Evolutionary conservation across 2,797 vertebrate species (phyloP).

Genomic region (Melanotaenia boesemani): DNA sequence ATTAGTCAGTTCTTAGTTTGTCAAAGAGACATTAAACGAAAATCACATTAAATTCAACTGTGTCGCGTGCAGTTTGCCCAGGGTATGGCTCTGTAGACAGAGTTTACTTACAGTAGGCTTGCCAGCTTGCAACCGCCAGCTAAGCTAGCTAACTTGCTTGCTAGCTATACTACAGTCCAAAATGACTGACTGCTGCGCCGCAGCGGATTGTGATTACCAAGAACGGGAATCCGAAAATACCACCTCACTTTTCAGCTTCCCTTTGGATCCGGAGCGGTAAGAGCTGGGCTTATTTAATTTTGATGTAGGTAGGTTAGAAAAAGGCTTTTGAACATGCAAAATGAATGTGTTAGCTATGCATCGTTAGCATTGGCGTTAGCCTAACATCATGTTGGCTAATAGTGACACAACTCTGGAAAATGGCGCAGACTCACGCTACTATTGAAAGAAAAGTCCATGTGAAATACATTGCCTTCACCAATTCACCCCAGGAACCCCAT

Average conservation of each 20-base stretch:
- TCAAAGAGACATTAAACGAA: constrained; percentile 28
- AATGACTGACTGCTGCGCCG: constrained; percentile 90
- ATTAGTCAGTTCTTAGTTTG: constrained; percentile 49
- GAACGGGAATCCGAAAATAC: constrained; percentile 70
- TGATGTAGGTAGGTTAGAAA: not conserved
- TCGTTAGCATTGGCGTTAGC: constrained; percentile 70
- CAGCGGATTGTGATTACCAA: constrained; percentile 84
- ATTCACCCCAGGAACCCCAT: not conserved
- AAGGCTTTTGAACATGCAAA: constrained; percentile 34
- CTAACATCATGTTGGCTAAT: constrained; percentile 73
- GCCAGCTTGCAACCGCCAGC: constrained; percentile 72
- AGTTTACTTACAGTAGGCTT: constrained; percentile 66
- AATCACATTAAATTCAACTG: constrained; percentile 10
- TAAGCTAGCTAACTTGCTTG: constrained; percentile 76
- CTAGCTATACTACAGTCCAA: constrained; percentile 81
- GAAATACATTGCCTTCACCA: constrained; percentile 23
- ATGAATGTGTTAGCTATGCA: constrained; percentile 54
- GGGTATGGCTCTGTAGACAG: constrained; percentile 71
- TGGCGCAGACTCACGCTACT: constrained; percentile 79
- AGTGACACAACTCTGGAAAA: constrained; percentile 79
- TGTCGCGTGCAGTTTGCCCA: constrained; percentile 28
- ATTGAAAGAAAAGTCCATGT: constrained; percentile 62
- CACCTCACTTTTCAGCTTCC: constrained; percentile 85
- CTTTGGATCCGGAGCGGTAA: constrained; percentile 85
- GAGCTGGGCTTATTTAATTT: constrained; percentile 37